Conservation (phyloP, 2,888 invertebrate genomes). For the Chorisops tibialis region DNA sequence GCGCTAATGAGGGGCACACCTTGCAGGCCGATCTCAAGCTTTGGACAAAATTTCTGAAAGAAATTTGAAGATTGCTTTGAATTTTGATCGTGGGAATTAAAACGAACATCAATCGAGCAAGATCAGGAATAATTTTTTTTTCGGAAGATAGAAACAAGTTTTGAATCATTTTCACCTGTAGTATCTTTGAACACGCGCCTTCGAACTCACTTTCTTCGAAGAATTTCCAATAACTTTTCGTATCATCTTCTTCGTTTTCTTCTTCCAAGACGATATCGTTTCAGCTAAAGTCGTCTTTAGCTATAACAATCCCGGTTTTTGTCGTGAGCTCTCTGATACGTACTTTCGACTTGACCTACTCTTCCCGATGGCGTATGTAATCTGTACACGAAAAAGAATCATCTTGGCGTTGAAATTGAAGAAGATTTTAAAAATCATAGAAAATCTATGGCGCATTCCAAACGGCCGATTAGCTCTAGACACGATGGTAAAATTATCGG, state of each 20-base stretch:
- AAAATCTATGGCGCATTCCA: background rate
- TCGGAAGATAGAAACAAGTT: too few species aligned
- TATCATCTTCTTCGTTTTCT: background rate
- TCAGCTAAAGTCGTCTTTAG: too few species aligned
- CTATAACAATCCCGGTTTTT: background rate
- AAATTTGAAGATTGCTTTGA: too few species aligned
- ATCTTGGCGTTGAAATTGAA: background rate
- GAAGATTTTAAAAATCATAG: background rate
- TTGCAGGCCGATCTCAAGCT: too few species aligned
- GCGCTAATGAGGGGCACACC: too few species aligned
- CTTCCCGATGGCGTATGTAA: background rate
- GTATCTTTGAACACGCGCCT: too few species aligned
- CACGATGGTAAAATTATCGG: too few species aligned
- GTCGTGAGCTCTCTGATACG: constrained; percentile 21
- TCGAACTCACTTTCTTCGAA: constrained; percentile 28
- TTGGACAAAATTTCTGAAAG: too few species aligned
- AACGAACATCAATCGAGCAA: too few species aligned
- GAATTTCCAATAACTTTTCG: constrained; percentile 22
- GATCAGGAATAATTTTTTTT: too few species aligned
- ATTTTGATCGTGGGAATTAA: too few species aligned
- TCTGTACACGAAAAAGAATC: background rate
- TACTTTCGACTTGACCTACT: constrained; percentile 31
- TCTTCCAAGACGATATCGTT: too few species aligned
- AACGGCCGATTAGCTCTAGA: constrained; percentile 2
- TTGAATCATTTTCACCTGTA: constrained; percentile 26